Conservation (phyloP, 2,113 vertebrate genomes). For the Cairina moschata region DNA sequence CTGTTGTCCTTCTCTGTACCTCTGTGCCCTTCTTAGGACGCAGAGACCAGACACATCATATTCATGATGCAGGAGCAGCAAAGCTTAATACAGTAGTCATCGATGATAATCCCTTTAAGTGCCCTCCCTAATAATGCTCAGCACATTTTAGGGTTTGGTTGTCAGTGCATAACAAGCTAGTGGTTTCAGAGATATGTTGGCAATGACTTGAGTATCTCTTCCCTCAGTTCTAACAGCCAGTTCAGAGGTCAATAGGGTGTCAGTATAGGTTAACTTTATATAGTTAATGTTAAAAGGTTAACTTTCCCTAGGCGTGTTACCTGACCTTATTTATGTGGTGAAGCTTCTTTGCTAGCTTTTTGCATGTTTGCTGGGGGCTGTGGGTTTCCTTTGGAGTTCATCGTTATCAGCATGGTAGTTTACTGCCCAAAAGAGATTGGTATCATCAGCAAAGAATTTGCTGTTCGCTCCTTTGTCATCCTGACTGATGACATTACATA, state of each 20-base stretch:
- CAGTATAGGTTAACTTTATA: not conserved
- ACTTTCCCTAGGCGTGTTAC: not conserved
- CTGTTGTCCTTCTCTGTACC: not conserved
- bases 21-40: not conserved
- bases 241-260: not conserved
- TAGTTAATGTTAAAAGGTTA: not conserved
- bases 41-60: not conserved
- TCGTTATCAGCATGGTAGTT: not conserved
- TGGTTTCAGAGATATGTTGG: not conserved
- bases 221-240: not conserved
- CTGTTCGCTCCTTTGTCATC: not conserved
- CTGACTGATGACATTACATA: rapidly evolving
- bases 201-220: not conserved
- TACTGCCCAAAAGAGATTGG: not conserved
- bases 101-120: not conserved
- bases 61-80: not conserved
- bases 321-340: not conserved
- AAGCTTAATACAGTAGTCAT: not conserved
- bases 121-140: not conserved
- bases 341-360: not conserved
- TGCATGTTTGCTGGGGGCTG: not conserved
- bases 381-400: not conserved
- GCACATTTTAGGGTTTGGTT: not conserved
- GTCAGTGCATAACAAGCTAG: not conserved
- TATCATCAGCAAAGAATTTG: not conserved